A percentile compares a stretch with the other conserved stretches of the same genome.
Evolutionary conservation across 2,797 vertebrate genomes (phyloP).

Genomic region (Coracias cyanogaster): DNA sequence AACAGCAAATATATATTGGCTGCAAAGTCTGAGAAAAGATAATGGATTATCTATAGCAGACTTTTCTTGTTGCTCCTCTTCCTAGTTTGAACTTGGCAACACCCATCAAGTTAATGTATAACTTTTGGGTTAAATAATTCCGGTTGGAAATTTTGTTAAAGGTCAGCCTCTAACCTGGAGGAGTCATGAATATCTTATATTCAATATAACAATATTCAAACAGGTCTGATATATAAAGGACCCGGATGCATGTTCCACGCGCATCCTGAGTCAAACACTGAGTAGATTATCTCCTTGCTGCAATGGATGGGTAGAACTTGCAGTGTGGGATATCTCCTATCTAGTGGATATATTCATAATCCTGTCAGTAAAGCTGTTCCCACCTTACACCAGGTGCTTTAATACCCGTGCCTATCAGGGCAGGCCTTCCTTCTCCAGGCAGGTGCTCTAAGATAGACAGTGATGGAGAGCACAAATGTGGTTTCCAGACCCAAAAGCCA

Average conservation of each 20-base stretch:
- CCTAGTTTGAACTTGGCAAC: not conserved
- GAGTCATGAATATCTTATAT: not conserved
- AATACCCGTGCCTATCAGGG: not conserved
- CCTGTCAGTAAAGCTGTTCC: not conserved
- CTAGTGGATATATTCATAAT: accelerated
- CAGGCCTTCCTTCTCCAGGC: not conserved
- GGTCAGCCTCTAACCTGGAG: not conserved
- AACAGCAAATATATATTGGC: not conserved
- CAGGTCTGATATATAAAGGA: not conserved
- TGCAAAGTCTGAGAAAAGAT: not conserved
- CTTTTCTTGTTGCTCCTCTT: not conserved
- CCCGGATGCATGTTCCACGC: accelerated
- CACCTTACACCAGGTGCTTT: not conserved
- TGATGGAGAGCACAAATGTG: not conserved
- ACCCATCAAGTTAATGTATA: not conserved
- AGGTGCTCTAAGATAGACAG: not conserved
- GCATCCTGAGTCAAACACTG: not conserved
- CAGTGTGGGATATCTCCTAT: no score
- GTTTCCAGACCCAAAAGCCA: not conserved
- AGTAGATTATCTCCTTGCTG: not conserved
- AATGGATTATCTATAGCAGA: not conserved
- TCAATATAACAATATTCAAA: not conserved
- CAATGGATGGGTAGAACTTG: not conserved
- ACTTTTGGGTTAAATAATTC: not conserved
- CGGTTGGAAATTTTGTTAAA: not conserved